Conservation (phyloP, 2,797 vertebrate species). For the Rousettus madagascariensis region DNA sequence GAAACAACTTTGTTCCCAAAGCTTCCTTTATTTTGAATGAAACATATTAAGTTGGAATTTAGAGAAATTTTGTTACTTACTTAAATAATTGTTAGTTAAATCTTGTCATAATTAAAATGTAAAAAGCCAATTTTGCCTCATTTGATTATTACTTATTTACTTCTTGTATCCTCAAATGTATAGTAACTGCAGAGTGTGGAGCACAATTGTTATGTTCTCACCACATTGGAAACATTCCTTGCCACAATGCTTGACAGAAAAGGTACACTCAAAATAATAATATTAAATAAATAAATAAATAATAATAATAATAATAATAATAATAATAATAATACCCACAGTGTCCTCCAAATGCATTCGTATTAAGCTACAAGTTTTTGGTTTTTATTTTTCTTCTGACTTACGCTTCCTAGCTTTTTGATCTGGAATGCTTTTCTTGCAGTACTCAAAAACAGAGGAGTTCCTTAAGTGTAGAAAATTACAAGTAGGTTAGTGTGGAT, state of each 20-base stretch:
- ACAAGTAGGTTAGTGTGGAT: not conserved
- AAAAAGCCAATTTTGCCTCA: not conserved
- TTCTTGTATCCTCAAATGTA: not conserved
- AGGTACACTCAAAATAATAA: not conserved
- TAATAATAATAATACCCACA: not conserved
- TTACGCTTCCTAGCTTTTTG: not conserved
- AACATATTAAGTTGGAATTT: not conserved
- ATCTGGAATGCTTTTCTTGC: not conserved
- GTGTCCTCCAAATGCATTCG: not conserved
- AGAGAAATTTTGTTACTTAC: not conserved
- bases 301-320: not conserved
- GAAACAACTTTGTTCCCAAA: not conserved
- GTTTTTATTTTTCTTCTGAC: not conserved
- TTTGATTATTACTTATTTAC: not conserved
- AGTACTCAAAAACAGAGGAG: not conserved
- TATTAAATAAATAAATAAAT: too few relatives aligned
- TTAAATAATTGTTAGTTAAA: not conserved
- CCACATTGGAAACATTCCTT: not conserved
- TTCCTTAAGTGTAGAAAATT: not conserved
- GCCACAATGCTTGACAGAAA: not conserved
- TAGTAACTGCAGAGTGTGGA: not conserved
- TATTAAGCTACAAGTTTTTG: not conserved
- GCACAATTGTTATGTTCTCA: not conserved
- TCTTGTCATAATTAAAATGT: not conserved
- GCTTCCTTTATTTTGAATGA: not conserved